Percentiles rank a stretch among this genome's conserved stretches.
Conservation (phyloP, 2,113 vertebrate genomes). For the Jaculus jaculus region DNA sequence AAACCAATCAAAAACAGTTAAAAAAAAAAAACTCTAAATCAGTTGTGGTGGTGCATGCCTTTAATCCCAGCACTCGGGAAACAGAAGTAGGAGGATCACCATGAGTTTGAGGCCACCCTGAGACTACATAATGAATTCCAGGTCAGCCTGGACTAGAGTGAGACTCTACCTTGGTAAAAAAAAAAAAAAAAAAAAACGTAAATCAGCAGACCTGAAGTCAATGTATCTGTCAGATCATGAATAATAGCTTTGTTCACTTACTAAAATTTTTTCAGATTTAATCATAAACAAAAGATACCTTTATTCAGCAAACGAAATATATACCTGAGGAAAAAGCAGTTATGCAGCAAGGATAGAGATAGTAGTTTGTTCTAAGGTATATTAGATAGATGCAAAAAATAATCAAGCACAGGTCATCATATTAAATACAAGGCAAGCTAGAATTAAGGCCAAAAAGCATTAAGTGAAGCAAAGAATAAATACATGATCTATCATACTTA, state of each 20-base stretch:
- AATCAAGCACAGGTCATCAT: background rate
- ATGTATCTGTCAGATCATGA: background rate
- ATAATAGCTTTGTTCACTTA: background rate
- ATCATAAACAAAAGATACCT: conserved; percentile 5
- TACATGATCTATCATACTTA: conserved; percentile 10
- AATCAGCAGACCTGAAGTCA: background rate
- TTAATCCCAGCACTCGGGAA: too few relatives aligned
- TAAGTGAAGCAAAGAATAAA: conserved; percentile 42
- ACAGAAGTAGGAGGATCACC: too few relatives aligned
- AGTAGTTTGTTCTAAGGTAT: background rate
- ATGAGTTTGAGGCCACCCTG: too few relatives aligned
- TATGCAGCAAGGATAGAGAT: background rate
- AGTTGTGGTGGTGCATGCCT: too few relatives aligned
- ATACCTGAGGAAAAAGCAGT: background rate
- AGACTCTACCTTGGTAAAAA: too few relatives aligned
- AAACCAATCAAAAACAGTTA: background rate
- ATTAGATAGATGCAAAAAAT: background rate
- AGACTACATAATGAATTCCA: too few relatives aligned
- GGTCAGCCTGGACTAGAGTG: too few relatives aligned
- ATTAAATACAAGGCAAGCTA: conserved; percentile 29
- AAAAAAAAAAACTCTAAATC: too few relatives aligned
- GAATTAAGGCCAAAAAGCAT: conserved; percentile 46
- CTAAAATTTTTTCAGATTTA: conserved; percentile 18
- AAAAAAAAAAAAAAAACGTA: too few relatives aligned
- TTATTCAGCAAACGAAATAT: background rate